These are phyloP conservation scores for Montipora sp. DNA, from an alignment of 64 coral and sea anemone species.

Conservation along the genomic window DNA sequence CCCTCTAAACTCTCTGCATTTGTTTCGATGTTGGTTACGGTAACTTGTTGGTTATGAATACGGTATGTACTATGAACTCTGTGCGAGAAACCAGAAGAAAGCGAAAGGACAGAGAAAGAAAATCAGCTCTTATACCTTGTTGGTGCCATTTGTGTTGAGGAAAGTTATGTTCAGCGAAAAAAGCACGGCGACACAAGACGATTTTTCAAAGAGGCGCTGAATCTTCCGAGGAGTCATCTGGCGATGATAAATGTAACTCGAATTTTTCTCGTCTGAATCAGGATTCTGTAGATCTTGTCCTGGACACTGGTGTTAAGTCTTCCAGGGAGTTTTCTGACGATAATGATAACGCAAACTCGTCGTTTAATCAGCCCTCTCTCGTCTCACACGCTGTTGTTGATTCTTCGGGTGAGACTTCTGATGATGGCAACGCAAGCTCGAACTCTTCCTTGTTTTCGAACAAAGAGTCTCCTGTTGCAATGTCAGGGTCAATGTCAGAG, in stretches of 20 bases:
- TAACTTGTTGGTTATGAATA: too few relatives aligned
- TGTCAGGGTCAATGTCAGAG: too few relatives aligned
- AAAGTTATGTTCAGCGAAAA: constrained; percentile 69
- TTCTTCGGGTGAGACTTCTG: too few relatives aligned
- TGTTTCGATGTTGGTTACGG: constrained; percentile 4
- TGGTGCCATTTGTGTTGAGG: constrained; percentile 48
- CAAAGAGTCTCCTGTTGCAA: too few relatives aligned
- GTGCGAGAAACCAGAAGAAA: constrained; percentile 52
- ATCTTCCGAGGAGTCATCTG: constrained; percentile 60
- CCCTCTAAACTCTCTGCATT: not conserved
- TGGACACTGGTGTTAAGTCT: not conserved
- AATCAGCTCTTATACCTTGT: constrained; percentile 49
- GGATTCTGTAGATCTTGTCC: constrained; percentile 8
- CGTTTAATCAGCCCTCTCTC: too few relatives aligned
- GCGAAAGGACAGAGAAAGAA: constrained; percentile 50
- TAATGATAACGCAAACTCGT: too few relatives aligned
- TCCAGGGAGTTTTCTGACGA: too few relatives aligned
- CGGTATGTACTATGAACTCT: constrained; percentile 10
- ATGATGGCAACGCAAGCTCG: too few relatives aligned
- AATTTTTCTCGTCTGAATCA: too few relatives aligned
- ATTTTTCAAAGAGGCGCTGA: constrained; percentile 52
- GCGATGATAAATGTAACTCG: constrained; percentile 3
- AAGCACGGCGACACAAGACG: constrained; percentile 51
- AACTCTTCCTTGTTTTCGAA: too few relatives aligned
- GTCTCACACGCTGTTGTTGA: too few relatives aligned